phyloP scores from a whole-genome alignment of 2,113 vertebrate species.

The Corvus hawaiiensis region DNA sequence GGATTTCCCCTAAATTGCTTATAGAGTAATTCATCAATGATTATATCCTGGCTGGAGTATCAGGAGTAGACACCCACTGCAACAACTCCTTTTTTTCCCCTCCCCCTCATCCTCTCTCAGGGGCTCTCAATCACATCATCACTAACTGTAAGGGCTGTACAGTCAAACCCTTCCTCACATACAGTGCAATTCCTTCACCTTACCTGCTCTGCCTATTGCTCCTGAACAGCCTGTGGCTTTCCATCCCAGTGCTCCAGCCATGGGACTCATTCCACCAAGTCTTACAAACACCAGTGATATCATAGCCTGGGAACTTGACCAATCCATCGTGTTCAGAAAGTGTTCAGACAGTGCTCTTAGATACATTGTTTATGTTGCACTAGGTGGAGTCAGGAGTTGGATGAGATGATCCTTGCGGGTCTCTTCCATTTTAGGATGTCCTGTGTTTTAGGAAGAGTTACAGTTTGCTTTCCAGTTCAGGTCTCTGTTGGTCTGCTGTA shows the following conservation, averaged over 20 bases:
- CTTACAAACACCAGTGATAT: rapidly evolving
- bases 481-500: background rate
- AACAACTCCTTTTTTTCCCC: background rate
- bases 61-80: background rate
- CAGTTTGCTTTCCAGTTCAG: background rate
- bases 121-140: background rate
- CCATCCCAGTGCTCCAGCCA: background rate
- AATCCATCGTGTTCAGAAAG: background rate
- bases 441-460: background rate
- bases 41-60: background rate
- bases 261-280: background rate
- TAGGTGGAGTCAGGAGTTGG: background rate
- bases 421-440: background rate
- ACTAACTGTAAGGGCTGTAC: background rate
- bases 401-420: rapidly evolving
- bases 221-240: background rate
- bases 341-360: background rate
- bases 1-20: background rate
- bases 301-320: background rate
- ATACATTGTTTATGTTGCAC: background rate
- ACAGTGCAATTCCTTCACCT: background rate
- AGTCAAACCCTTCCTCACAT: background rate
- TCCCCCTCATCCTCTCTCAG: background rate
- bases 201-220: background rate
- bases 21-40: background rate